These are phyloP conservation scores for Bombus polaris DNA, from an alignment of 1,140 invertebrate species.

Conservation along the genomic window DNA sequence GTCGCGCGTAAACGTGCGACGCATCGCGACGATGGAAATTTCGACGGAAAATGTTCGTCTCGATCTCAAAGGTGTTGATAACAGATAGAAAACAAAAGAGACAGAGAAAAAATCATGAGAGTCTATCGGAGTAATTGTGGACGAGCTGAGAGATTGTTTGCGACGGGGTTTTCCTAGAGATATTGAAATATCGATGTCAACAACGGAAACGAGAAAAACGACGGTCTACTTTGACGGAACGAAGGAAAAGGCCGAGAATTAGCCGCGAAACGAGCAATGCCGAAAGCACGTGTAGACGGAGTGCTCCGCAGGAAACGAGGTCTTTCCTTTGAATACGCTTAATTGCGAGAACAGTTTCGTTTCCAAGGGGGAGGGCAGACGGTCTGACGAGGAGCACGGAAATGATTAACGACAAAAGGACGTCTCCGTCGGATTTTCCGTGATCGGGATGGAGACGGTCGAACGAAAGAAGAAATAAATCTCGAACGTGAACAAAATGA, in stretches of 20 bases:
- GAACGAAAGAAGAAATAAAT: constrained; percentile 53
- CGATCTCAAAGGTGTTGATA: too few relatives aligned
- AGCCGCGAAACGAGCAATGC: constrained; percentile 60
- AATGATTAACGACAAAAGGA: constrained; percentile 73
- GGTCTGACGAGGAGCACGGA: constrained; percentile 65
- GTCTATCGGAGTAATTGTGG: too few relatives aligned
- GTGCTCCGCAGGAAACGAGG: constrained; percentile 43
- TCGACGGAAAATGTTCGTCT: too few relatives aligned
- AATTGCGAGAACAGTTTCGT: constrained; percentile 72
- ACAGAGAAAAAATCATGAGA: background rate
- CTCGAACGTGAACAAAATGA: constrained; percentile 56
- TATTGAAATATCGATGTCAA: constrained; percentile 37
- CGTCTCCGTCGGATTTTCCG: constrained; percentile 50
- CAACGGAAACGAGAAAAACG: background rate
- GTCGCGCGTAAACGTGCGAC: background rate
- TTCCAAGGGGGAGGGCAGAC: constrained; percentile 51
- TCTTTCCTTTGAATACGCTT: constrained; percentile 69
- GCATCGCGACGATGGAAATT: too few relatives aligned
- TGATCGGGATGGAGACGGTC: constrained; percentile 31
- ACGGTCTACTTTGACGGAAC: constrained; percentile 28
- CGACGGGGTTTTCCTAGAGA: background rate
- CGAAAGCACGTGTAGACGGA: constrained; percentile 62
- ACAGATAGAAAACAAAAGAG: background rate
- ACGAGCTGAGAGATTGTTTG: too few relatives aligned
- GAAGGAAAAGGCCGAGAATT: constrained; percentile 34